Percentiles rank a stretch among this genome's conserved stretches.
Evolutionary conservation across 1,140 invertebrate genomes (phyloP).

Genomic region (Hermetia illucens): DNA sequence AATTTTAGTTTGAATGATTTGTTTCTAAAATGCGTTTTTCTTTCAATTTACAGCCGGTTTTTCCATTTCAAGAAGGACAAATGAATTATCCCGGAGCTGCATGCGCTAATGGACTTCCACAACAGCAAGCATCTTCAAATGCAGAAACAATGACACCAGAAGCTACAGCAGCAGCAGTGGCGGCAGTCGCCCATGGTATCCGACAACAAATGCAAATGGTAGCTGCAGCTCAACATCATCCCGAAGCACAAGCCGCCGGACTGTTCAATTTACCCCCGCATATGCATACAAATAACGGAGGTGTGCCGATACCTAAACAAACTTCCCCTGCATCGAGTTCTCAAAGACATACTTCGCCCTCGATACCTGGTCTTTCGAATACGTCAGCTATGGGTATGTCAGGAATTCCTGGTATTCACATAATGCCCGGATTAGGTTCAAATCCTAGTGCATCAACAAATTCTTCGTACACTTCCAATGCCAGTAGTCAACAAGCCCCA

Average conservation of each 20-base stretch:
- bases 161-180: constrained; percentile 24
- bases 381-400: constrained; percentile 10
- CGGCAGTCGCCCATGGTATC: constrained; percentile 41
- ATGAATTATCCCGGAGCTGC: constrained; percentile 17
- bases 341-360: constrained; percentile 25
- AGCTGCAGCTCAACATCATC: constrained; percentile 42
- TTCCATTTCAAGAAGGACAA: constrained; percentile 26
- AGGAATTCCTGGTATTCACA: constrained; percentile 25
- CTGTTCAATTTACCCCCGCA: constrained; percentile 27
- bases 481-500: constrained; percentile 2
- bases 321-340: constrained; percentile 17
- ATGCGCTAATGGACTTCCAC: constrained; percentile 7
- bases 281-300: constrained; percentile 14
- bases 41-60: constrained; percentile 18
- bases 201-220: constrained; percentile 61
- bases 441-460: constrained; percentile 5
- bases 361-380: constrained; percentile 16
- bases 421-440: neutral
- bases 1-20: neutral
- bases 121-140: constrained; percentile 8
- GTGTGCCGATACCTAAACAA: constrained; percentile 21
- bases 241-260: constrained; percentile 11
- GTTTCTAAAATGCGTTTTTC: neutral
- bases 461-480: neutral
- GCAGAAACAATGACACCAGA: constrained; percentile 23